These are phyloP conservation scores for Muntiacus reevesi DNA, from an alignment of 2,113 vertebrate genomes.

Conservation along the genomic window DNA sequence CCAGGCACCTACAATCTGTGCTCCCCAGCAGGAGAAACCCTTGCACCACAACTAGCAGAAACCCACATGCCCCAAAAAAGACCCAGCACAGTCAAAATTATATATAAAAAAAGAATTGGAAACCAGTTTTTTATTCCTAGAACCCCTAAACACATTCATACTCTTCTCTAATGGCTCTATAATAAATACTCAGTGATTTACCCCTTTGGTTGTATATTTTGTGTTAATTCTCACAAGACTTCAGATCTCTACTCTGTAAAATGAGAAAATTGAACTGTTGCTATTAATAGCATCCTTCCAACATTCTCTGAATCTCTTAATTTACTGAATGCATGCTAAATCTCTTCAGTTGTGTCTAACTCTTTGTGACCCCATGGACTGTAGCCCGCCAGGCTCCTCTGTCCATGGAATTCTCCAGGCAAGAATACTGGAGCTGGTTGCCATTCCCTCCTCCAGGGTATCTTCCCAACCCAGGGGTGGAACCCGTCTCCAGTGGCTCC, in stretches of 20 bases:
- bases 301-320: background rate
- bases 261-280: background rate
- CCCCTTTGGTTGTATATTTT: background rate
- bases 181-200: background rate
- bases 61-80: background rate
- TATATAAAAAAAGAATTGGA: background rate
- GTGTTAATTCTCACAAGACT: background rate
- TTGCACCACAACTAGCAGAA: background rate
- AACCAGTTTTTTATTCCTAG: background rate
- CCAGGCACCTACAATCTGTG: background rate
- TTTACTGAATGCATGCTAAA: background rate
- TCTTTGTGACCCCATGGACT: background rate
- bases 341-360: background rate
- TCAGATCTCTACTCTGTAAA: background rate
- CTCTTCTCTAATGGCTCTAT: background rate
- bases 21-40: background rate
- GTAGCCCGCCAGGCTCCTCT: background rate
- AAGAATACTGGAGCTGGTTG: background rate
- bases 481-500: background rate
- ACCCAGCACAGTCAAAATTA: background rate
- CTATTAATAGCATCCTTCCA: background rate
- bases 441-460: background rate
- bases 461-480: background rate
- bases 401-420: background rate
- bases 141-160: background rate